These are phyloP conservation scores for Penaeus indicus DNA, from an alignment of 1,140 invertebrate species.

Conservation along the genomic window DNA sequence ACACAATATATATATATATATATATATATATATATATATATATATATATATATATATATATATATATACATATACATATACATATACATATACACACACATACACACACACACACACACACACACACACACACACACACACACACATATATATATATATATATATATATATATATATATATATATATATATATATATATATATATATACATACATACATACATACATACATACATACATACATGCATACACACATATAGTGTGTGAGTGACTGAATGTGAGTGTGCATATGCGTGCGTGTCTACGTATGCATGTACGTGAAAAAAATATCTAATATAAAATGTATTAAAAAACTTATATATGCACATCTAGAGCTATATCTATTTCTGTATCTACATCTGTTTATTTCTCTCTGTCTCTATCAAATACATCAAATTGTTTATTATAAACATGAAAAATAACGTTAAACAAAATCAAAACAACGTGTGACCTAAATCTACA, in stretches of 20 bases:
- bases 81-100: slow-evolving; percentile 76
- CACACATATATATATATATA: neutral
- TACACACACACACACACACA: neutral
- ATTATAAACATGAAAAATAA: no score
- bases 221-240: slow-evolving; percentile 69
- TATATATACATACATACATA: slow-evolving; percentile 73
- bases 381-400: no score
- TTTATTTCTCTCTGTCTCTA: no score
- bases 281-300: no score
- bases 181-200: neutral
- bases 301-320: no score
- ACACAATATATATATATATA: slow-evolving; percentile 16
- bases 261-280: no score
- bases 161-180: neutral
- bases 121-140: neutral
- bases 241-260: neutral
- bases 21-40: neutral
- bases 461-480: no score
- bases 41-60: slow-evolving; percentile 15
- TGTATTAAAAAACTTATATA: no score
- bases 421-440: no score
- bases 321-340: no score
- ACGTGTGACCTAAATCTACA: no score
- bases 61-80: neutral
- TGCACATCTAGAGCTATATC: no score